Evolutionary conservation across 2,113 vertebrate species (phyloP).

Genomic region (Platysternon megacephalum): DNA sequence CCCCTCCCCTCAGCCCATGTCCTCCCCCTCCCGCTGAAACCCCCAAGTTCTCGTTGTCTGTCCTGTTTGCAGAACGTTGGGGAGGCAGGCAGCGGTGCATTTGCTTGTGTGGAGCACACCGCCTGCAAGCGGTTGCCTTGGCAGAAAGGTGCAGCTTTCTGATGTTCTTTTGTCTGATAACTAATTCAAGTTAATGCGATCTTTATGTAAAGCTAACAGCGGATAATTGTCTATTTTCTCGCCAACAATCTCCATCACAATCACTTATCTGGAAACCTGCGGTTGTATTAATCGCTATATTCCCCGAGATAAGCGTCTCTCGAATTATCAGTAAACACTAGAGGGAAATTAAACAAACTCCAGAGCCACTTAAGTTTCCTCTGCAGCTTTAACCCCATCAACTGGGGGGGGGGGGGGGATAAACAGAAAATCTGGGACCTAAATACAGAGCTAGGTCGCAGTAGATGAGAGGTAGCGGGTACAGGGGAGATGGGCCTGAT

Average conservation of each 20-base stretch:
- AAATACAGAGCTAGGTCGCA: neutral
- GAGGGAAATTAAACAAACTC: slow-evolving; percentile 66
- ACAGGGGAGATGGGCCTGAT: neutral
- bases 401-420: accelerated
- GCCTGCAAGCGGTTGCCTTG: slow-evolving; percentile 69
- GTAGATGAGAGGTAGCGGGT: accelerated
- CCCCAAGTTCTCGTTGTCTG: neutral
- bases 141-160: slow-evolving; percentile 80
- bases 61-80: neutral
- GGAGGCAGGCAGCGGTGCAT: slow-evolving; percentile 24
- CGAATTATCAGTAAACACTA: slow-evolving; percentile 74
- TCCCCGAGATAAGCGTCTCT: slow-evolving; percentile 78
- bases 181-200: slow-evolving; percentile 91
- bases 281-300: slow-evolving; percentile 86
- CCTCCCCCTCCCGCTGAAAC: neutral
- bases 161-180: slow-evolving; percentile 87
- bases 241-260: slow-evolving; percentile 88
- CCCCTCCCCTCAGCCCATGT: neutral
- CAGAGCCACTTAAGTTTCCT: slow-evolving; percentile 44
- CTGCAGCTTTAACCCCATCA: slow-evolving; percentile 10
- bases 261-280: slow-evolving; percentile 88
- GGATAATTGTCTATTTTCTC: slow-evolving; percentile 91
- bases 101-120: slow-evolving; percentile 43
- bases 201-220: slow-evolving; percentile 90
- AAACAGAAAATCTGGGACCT: neutral